These are phyloP conservation scores for Sapayoa aenigma DNA, from an alignment of 2,113 vertebrate species.

Conservation along the genomic window DNA sequence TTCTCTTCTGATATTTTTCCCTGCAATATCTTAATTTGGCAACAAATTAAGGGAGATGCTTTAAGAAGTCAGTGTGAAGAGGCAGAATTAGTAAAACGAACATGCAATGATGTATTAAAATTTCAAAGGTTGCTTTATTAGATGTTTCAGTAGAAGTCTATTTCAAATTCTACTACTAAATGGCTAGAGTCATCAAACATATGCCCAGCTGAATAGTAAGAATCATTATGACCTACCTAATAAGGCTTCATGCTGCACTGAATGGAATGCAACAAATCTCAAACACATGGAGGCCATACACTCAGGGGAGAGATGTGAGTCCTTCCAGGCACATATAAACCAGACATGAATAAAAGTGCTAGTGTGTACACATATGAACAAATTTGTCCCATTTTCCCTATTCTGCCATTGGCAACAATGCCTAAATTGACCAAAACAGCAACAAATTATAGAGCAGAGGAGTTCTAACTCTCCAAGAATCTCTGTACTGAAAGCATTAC, in stretches of 20 bases:
- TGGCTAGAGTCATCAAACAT: neutral
- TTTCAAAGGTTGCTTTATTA: neutral
- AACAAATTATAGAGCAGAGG: neutral
- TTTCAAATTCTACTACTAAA: neutral
- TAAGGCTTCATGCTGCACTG: neutral
- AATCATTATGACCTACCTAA: neutral
- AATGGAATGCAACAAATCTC: neutral
- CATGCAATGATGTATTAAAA: neutral
- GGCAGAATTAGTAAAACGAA: neutral
- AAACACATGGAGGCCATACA: neutral
- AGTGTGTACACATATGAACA: neutral
- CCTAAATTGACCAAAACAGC: neutral
- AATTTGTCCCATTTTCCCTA: neutral
- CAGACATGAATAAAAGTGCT: neutral
- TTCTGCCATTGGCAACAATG: neutral
- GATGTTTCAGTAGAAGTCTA: neutral
- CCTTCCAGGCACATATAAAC: neutral
- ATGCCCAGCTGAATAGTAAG: neutral
- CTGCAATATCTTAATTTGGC: neutral
- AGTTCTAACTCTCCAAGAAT: neutral
- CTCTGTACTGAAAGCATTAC: neutral
- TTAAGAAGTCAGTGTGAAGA: neutral
- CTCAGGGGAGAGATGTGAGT: neutral
- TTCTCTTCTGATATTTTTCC: neutral
- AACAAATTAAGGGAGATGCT: neutral